Conservation (phyloP, 1,140 invertebrate species). For the Yoshiicerus persimilis region DNA sequence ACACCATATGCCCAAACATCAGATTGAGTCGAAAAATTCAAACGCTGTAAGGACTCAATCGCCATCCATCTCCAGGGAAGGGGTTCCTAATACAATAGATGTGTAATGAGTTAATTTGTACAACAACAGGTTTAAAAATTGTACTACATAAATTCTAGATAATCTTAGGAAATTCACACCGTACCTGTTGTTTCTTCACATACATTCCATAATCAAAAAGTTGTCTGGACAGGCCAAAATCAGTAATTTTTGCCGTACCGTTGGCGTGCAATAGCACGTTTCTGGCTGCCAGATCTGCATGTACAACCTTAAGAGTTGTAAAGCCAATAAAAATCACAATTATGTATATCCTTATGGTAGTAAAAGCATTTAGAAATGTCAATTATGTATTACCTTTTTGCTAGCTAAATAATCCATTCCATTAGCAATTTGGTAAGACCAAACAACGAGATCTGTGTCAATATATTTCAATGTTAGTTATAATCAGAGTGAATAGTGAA, state of each 20-base stretch:
- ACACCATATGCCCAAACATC: conserved; percentile 79
- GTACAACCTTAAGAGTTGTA: conserved; percentile 31
- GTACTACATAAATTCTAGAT: background rate
- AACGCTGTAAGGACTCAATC: background rate
- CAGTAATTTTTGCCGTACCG: conserved; percentile 21
- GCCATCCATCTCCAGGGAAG: conserved; percentile 35
- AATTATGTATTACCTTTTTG: conserved; percentile 7
- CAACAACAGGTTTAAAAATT: background rate
- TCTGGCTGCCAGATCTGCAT: conserved; percentile 35
- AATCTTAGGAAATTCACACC: background rate
- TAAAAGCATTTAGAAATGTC: background rate
- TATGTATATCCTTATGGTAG: background rate
- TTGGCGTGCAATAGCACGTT: conserved; percentile 3
- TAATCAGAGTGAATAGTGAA: no score
- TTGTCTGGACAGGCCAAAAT: conserved; percentile 35
- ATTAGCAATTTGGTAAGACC: conserved; percentile 24
- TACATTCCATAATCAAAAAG: conserved; percentile 26
- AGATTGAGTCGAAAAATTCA: conserved; percentile 5
- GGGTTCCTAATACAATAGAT: background rate
- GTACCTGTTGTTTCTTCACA: conserved; percentile 31
- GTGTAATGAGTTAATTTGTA: background rate
- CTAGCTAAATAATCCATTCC: conserved; percentile 28
- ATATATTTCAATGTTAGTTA: no score
- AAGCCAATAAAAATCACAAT: background rate
- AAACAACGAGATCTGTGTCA: background rate